Base-by-base conservation (phyloP, 2,888 invertebrate genomes). In the Poecilus cupreus region DNA sequence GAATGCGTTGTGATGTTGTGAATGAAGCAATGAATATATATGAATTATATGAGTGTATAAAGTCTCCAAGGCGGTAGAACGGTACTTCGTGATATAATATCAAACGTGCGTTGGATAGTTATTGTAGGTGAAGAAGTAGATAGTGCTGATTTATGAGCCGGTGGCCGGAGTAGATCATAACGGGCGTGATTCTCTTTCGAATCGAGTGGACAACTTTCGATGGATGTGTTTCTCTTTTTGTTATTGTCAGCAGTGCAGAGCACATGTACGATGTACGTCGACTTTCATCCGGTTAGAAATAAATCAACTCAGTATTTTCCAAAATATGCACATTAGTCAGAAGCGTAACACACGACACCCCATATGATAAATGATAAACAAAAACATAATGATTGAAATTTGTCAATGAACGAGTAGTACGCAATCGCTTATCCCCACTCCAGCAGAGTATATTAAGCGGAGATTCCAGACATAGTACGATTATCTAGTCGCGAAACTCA, bases 401-500 rank as follows among this genome's bases (percentile, higher is more conserved):
- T 11, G 37, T 68, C 37, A 68, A 68, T 68, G 72, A 22, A 49
- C 46, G 70, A 5, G 60, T 24, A n/a, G 26, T 39, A 72, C 43
- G 72, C 43, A 46, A 70, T 4, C 26, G 72, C 43, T 43, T 46
- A 68, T 54, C 68, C 79, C 68, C 79, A 68, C 68, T 70, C 64
- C 51, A 37, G 79, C 76, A 32, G 16, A 24, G 79, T 49, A 79
- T 68, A 68, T 79, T 68, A 68, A 68, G 79, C 68, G 49, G 49
- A 24, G 79, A 79, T 51, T 51, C 79, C 79, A 32, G 39, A 37
- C 77, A 77, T 60, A 57, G 43, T 57, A 77, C 60, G 60, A 77
- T 60, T 60, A 77, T 77, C 77, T 57, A 57, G 60, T 77, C 77
- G 57, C 60, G 60, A 60, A 77, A 77, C 77, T 43, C 74, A 74